Conservation (phyloP, 2,888 invertebrate genomes). For the Zeuzera pyrina region DNA sequence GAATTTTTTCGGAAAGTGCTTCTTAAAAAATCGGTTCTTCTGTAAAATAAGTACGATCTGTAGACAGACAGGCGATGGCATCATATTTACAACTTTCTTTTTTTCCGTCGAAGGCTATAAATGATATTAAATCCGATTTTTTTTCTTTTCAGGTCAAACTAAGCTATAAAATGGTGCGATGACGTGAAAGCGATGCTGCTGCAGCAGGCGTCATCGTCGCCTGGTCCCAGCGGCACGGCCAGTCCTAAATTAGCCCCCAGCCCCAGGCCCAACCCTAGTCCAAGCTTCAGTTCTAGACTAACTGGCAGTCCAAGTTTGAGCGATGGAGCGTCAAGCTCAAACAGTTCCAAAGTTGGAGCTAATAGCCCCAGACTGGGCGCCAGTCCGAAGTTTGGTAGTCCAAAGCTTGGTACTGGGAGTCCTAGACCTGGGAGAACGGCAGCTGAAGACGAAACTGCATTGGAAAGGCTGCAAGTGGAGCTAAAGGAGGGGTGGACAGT, state of each 20-base stretch:
- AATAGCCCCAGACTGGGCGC: slow-evolving; percentile 35
- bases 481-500: slow-evolving; percentile 84
- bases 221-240: slow-evolving; percentile 67
- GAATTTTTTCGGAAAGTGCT: no score
- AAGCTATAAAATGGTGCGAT: slow-evolving; percentile 45
- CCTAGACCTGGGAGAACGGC: slow-evolving; percentile 35
- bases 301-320: slow-evolving; percentile 44
- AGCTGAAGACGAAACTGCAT: slow-evolving; percentile 51
- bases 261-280: slow-evolving; percentile 42
- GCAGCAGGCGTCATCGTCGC: slow-evolving; percentile 64
- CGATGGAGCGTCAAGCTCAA: slow-evolving; percentile 41
- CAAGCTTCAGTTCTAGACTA: slow-evolving; percentile 30
- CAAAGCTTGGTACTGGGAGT: slow-evolving; percentile 59
- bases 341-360: slow-evolving; percentile 35
- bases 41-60: no score
- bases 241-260: slow-evolving; percentile 51
- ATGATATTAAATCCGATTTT: not conserved
- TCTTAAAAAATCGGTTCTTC: no score
- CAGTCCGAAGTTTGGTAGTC: slow-evolving; percentile 51
- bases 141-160: slow-evolving; percentile 35
- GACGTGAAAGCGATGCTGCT: slow-evolving; percentile 66
- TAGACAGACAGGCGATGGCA: no score
- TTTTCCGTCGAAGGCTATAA: no score
- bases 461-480: slow-evolving; percentile 73
- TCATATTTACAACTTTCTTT: no score